Evolutionary conservation across 2,113 vertebrate species (phyloP).

Genomic region (Megaptera novaeangliae): DNA sequence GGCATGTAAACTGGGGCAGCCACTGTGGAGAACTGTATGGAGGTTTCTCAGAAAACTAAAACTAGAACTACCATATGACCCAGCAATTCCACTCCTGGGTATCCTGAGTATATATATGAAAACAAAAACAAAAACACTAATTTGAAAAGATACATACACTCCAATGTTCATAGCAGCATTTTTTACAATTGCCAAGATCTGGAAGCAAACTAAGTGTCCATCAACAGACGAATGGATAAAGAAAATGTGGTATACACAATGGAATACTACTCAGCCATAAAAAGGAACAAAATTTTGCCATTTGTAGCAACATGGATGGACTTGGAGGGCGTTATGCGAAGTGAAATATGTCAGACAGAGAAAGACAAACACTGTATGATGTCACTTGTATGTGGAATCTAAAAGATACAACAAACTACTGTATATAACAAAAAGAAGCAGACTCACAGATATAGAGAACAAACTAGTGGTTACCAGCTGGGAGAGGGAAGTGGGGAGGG

Average conservation of each 20-base stretch:
- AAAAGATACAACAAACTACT: not conserved
- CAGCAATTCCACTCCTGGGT: not conserved
- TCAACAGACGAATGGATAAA: not conserved
- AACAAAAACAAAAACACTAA: not conserved
- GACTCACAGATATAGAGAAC: not conserved
- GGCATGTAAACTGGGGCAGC: not conserved
- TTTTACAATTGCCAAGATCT: no score
- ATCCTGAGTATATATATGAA: not conserved
- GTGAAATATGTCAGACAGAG: not conserved
- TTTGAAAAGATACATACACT: not conserved
- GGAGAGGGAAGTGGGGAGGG: not conserved
- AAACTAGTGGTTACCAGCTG: not conserved
- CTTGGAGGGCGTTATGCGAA: not conserved
- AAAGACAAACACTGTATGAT: not conserved
- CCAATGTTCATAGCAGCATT: not conserved
- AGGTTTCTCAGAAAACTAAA: not conserved
- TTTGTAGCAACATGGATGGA: not conserved
- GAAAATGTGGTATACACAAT: not conserved
- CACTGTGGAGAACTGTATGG: not conserved
- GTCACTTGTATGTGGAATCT: not conserved
- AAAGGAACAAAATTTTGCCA: not conserved
- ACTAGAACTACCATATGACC: not conserved
- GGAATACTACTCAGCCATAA: not conserved
- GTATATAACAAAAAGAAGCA: not conserved
- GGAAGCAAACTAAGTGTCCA: not conserved